phyloP scores from a whole-genome alignment of 2,888 invertebrate genomes.

The Nymphalis polychloros region DNA sequence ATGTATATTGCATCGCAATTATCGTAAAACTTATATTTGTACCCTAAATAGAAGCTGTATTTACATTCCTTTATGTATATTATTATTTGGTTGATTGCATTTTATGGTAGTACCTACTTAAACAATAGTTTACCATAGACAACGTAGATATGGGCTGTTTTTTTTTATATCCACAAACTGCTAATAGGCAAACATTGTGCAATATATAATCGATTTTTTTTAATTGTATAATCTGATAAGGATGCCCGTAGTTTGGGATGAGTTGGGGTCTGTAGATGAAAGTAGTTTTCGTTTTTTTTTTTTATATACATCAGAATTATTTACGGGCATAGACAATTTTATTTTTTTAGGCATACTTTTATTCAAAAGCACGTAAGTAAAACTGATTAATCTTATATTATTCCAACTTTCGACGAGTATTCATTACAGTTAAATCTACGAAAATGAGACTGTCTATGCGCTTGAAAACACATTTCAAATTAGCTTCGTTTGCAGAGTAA shows the following conservation, averaged over 20 bases:
- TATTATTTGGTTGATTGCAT: constrained; percentile 51
- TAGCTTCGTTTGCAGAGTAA: constrained; percentile 58
- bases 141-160: constrained; percentile 73
- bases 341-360: neutral
- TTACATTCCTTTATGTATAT: constrained; percentile 67
- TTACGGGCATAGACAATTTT: constrained; percentile 56
- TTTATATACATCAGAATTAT: constrained; percentile 37
- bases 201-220: constrained; percentile 54
- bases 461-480: constrained; percentile 50
- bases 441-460: constrained; percentile 49
- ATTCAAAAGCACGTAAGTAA: too few species aligned
- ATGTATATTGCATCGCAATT: constrained; percentile 15
- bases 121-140: constrained; percentile 60
- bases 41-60: constrained; percentile 49
- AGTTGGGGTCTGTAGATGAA: constrained; percentile 53
- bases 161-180: constrained; percentile 56
- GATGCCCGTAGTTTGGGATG: constrained; percentile 57
- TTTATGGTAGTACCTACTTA: constrained; percentile 48
- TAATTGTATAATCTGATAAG: constrained; percentile 53
- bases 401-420: neutral
- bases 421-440: neutral
- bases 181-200: constrained; percentile 56
- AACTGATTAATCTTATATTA: too few species aligned
- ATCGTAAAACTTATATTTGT: constrained; percentile 29
- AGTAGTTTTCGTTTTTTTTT: constrained; percentile 42